Evolutionary conservation across 1,140 invertebrate genomes (phyloP), one percentile per base, ranked within the genome.

Genomic region (Zaprionus davidi): DNA sequence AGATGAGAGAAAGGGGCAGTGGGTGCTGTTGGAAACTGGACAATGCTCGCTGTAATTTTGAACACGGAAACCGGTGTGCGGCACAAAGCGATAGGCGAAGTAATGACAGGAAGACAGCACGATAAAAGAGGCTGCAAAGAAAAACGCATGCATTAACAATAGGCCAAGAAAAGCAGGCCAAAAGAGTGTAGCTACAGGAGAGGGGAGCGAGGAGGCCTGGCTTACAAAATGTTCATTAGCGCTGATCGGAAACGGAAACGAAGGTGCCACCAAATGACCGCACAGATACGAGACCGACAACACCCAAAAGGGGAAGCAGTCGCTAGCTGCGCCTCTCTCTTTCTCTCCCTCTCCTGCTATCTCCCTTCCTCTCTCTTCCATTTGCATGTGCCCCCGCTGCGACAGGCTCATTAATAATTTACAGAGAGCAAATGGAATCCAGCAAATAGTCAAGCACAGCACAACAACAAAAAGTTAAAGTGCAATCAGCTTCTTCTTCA

Each of bases 111-210:
- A 88, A 88, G 63, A 46, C 41, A 57, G 24, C 53, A 12, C 76
- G 84, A 84, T 90, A 88, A 88, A 79, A 36, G 20, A 36, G 17
- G 46, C 26, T 11, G 51, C 41, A 38, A 57, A 73, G 76, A 76
- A 71, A 86, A 58, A 88, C 75, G 84, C 85, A 88, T 90, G 78
- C 84, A 88, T 88, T 88, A 88, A 81, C 36, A 72, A 76, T 59
- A 65, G 84, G 84, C 84, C 83, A 88, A 81, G 70, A 58, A 59
- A 51, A 60, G 46, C 59, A n/a, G 7, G 60, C 58, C 65, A 77
- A 67, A 64, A 65, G 22, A 59, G 31, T 34, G 31, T 49, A 9
- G 31, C 24, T 26, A 15, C n/a, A 28, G 41, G 44, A 67, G 26
- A 36, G 15, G 31, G 31, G 20, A 12, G 64, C 13, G 58, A 6